phyloP scores from a whole-genome alignment of 2,888 invertebrate genomes.

The Pheosia tremula region DNA sequence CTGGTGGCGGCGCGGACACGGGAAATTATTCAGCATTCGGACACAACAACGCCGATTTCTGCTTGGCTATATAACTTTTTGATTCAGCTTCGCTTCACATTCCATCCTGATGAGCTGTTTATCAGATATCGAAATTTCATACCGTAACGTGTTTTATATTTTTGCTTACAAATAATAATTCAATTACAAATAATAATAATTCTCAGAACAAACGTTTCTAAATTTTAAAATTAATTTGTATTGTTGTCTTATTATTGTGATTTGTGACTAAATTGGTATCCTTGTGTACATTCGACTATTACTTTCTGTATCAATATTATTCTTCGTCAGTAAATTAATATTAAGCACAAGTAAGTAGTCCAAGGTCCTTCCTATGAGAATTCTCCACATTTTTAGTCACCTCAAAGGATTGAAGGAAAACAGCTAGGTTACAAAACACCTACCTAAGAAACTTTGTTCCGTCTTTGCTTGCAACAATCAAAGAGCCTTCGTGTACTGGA shows the following conservation, averaged over 20 bases:
- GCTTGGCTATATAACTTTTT: conserved; percentile 3
- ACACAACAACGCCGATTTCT: conserved; percentile 22
- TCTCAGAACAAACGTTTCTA: background rate
- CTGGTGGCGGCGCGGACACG: conserved; percentile 23
- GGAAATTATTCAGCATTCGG: conserved; percentile 22
- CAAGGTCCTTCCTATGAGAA: no score
- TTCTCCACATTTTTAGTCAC: no score
- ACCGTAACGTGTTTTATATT: conserved; percentile 10
- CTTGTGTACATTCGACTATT: background rate
- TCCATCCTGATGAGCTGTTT: conserved; percentile 26
- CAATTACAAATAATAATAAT: no score
- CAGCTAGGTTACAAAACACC: no score
- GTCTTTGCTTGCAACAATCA: background rate
- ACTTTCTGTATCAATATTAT: background rate
- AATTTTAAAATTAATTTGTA: background rate
- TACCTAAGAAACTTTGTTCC: background rate
- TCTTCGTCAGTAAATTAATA: background rate
- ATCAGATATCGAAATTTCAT: conserved; percentile 23
- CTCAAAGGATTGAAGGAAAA: no score
- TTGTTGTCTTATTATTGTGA: background rate
- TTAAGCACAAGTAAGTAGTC: no score
- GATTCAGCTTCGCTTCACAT: conserved; percentile 13
- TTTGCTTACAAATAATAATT: conserved; percentile 22
- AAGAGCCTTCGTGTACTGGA: background rate
- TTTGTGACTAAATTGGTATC: background rate